phyloP scores from a whole-genome alignment of 2,888 invertebrate species.

The Lomographa bimaculata region DNA sequence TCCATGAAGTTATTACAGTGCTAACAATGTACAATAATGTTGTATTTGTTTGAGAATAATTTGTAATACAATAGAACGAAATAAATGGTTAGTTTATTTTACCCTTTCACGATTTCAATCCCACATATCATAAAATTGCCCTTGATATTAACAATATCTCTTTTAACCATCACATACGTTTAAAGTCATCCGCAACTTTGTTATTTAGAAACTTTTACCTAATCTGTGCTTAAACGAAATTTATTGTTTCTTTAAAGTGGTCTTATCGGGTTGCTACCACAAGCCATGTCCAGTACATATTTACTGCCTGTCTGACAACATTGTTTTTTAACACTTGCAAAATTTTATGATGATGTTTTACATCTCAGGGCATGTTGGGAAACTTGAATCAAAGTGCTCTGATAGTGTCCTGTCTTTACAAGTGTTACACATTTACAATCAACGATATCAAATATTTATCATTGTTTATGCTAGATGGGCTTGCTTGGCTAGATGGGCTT shows the following conservation, averaged over 20 bases:
- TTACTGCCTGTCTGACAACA: slow-evolving; percentile 44
- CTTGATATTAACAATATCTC: slow-evolving; percentile 8
- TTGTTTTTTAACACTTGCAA: slow-evolving; percentile 33
- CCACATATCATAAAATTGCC: slow-evolving; percentile 17
- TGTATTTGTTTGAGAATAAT: too few species aligned
- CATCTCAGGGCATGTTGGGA: slow-evolving; percentile 29
- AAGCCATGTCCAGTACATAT: slow-evolving; percentile 41
- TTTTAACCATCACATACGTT: slow-evolving; percentile 4
- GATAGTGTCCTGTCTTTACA: too few species aligned
- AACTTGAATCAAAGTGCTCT: too few species aligned
- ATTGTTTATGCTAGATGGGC: too few species aligned
- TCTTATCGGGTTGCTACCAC: slow-evolving; percentile 39
- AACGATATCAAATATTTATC: too few species aligned
- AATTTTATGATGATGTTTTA: slow-evolving; percentile 20
- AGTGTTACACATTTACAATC: too few species aligned
- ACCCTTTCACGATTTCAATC: slow-evolving; percentile 13
- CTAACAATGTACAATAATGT: too few species aligned
- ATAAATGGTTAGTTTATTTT: too few species aligned
- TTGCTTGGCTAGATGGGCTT: too few species aligned
- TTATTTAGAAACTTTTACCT: background rate
- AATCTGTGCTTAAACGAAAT: slow-evolving; percentile 7
- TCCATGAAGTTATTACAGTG: too few species aligned
- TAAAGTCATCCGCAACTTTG: slow-evolving; percentile 22
- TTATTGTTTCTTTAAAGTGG: slow-evolving; percentile 36
- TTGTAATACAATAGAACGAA: too few species aligned